Evolutionary conservation across 2,888 invertebrate species (phyloP).

Genomic region (Harpalus rubripes): DNA sequence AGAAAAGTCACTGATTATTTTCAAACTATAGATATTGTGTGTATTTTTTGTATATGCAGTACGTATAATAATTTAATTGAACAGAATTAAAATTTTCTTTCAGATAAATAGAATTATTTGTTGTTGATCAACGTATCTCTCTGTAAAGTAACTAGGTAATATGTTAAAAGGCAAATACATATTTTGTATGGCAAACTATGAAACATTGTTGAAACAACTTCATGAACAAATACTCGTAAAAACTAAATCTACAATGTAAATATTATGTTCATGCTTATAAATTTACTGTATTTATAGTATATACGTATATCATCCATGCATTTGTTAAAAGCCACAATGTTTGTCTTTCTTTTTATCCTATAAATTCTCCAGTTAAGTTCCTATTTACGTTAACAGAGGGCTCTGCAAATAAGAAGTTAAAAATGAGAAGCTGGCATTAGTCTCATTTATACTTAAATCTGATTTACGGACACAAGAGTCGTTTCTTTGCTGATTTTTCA

Average conservation of each 20-base stretch:
- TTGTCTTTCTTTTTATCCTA: neutral
- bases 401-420: conserved; percentile 28
- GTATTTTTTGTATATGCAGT: too few species aligned
- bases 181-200: neutral
- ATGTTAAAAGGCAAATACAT: too few species aligned
- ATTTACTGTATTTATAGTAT: conserved; percentile 6
- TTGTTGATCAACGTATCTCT: too few species aligned
- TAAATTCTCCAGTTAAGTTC: conserved; percentile 12
- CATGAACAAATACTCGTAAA: neutral
- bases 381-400: conserved; percentile 1
- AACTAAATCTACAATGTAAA: neutral
- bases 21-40: too few species aligned
- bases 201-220: neutral
- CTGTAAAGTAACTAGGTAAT: too few species aligned
- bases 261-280: neutral
- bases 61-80: too few species aligned
- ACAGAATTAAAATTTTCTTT: too few species aligned
- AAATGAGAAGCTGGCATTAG: conserved; percentile 13
- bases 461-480: neutral
- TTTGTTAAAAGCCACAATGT: neutral
- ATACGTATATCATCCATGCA: neutral
- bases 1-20: too few species aligned
- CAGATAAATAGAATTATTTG: too few species aligned
- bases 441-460: conserved; percentile 24
- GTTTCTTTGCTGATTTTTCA: conserved; percentile 21